A percentile compares a stretch with the other conserved stretches of the same genome.
Conservation (phyloP, 2,888 invertebrate species). For the Xestia sexstrigata region DNA sequence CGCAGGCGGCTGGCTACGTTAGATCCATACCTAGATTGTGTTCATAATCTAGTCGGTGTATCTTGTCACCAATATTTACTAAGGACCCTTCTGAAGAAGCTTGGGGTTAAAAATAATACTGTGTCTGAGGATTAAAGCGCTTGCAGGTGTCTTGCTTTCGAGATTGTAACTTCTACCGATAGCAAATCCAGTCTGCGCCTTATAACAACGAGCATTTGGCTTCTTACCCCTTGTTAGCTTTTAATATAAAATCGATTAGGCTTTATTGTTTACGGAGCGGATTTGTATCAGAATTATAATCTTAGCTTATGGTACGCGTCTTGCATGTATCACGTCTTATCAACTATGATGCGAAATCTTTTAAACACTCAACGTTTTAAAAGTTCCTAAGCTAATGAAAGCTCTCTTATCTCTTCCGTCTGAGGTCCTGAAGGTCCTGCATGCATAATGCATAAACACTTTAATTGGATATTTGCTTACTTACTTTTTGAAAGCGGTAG, state of each 20-base stretch:
- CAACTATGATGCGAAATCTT: constrained; percentile 31
- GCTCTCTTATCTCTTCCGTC: constrained; percentile 36
- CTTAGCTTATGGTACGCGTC: constrained; percentile 67
- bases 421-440: constrained; percentile 18
- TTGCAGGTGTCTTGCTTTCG: constrained; percentile 79
- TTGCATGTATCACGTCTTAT: constrained; percentile 48
- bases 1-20: constrained; percentile 53
- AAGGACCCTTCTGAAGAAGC: constrained; percentile 72
- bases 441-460: constrained; percentile 43
- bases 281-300: constrained; percentile 83
- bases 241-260: constrained; percentile 77
- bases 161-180: constrained; percentile 64
- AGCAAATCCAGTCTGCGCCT: constrained; percentile 61
- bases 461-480: constrained; percentile 74
- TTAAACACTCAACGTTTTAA: constrained; percentile 6
- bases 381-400: constrained; percentile 26
- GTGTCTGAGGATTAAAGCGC: constrained; percentile 77
- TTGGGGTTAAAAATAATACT: constrained; percentile 82
- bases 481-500: constrained; percentile 65
- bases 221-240: constrained; percentile 57
- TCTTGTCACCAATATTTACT: constrained; percentile 76
- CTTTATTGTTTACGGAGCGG: constrained; percentile 79
- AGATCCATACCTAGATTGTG: constrained; percentile 69
- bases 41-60: constrained; percentile 72
- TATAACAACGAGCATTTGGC: constrained; percentile 63